Evolutionary conservation across 2,888 invertebrate genomes (phyloP), one percentile per base, ranked within the genome.

Genomic region (Himalopsyche kuldschensis): DNA sequence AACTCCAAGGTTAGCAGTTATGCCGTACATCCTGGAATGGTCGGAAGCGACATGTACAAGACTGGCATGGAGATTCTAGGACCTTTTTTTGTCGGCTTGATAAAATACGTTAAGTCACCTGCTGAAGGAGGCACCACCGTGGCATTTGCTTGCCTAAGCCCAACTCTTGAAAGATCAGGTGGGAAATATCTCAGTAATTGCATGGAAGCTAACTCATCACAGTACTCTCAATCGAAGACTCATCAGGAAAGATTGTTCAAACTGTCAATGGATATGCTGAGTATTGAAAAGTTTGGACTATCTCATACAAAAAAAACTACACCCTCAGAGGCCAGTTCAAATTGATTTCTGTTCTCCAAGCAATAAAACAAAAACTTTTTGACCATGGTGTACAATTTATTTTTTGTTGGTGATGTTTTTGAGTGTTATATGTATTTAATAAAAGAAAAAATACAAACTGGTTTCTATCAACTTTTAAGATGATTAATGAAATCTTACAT

Each of bases 11-110:
- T 97, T 0, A 94, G 94, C 88, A 92, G 93, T 1, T 94, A 94
- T 87, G 92, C 96, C 0, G 95, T 97, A 3, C 97, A 98, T 91
- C 98, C 98, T 0, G 98, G 98, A 41, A 93, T 98, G 80, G 96
- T 97, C 0, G 93, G 95, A 88, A 97, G 97, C 0, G 96, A 96
- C 86, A 90, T 97, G 46, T 97, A 97, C 88, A 87, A 55, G 24
- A 20, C n/a, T 55, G 55, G 55, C 20, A n/a, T 55, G 24, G 24
- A 8, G 55, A n/a, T 55, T n/a, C 5, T 55, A 55, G 55, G 55
- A 20, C 55, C 55, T 20, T 55, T 5, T 10, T 55, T 55, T 24
- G 55, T 20, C 8, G 0, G 55, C 24, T 24, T 55, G 55, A 24
- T 20, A 20, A 55, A 55, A 8, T 55, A 55, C 20, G 55, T 75